These are phyloP conservation scores for Graphium colonna DNA, from an alignment of 2,888 invertebrate species.

Conservation along the genomic window DNA sequence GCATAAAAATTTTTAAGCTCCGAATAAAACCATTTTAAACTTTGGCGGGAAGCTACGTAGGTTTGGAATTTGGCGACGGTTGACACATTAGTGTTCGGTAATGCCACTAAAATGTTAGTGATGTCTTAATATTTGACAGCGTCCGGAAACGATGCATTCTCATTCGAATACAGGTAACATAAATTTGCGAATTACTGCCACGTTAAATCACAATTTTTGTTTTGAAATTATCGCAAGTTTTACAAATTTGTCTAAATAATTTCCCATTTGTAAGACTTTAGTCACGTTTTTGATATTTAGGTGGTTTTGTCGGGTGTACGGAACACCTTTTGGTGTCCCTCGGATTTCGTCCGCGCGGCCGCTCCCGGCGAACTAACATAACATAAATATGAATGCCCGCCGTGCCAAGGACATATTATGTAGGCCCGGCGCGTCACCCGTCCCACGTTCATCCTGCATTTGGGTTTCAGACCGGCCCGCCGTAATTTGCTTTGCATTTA, in stretches of 20 bases:
- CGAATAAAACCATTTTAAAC: background rate
- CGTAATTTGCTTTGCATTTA: slow-evolving; percentile 31
- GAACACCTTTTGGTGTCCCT: slow-evolving; percentile 7
- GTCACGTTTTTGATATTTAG: too few species aligned
- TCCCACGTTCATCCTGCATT: slow-evolving; percentile 37
- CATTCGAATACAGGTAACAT: background rate
- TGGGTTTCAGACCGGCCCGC: slow-evolving; percentile 27
- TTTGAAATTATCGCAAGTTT: too few species aligned
- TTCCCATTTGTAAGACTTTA: too few species aligned
- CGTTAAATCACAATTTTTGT: too few species aligned
- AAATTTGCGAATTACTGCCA: background rate
- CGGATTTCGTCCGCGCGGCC: slow-evolving; percentile 20
- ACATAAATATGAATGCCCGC: slow-evolving; percentile 51
- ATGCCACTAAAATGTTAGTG: slow-evolving; percentile 10
- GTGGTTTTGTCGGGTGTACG: background rate
- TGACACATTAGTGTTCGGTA: slow-evolving; percentile 8
- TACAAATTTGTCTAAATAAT: too few species aligned
- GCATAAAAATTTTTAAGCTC: slow-evolving; percentile 1
- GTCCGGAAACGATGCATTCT: background rate
- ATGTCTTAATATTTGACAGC: slow-evolving; percentile 22
- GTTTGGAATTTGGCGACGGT: slow-evolving; percentile 17
- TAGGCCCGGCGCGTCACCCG: slow-evolving; percentile 42
- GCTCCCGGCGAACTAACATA: slow-evolving; percentile 36
- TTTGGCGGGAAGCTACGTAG: slow-evolving; percentile 14
- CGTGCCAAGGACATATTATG: slow-evolving; percentile 50